Evolutionary conservation across 1,140 invertebrate genomes (phyloP), one percentile per base, ranked within the genome.

Genomic region (Nasonia giraulti): DNA sequence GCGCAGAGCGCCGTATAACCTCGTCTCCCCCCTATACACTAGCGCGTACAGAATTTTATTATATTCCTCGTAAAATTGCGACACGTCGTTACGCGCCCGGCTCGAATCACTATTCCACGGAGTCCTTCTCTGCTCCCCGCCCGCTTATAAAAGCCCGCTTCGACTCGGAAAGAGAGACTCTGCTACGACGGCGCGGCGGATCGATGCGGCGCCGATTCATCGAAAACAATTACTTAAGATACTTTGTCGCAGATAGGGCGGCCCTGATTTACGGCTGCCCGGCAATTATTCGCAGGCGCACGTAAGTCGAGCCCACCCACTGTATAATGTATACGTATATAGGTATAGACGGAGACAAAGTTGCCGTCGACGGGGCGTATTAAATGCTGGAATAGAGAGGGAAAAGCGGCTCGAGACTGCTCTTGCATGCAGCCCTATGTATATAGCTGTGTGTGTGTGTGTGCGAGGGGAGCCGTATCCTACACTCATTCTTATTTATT

Each of bases 191-290:
- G 17, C 44, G 44, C n/a, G 7, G 23, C 44, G 44, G 75, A 50
- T 47, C 40, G 75, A 77, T 47, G 75, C n/a, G 1, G 44, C 17
- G 75, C 55, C 77, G 47, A 80, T 80, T 80, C 77, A 84, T 84
- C 73, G 83, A 84, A 84, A 84, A 84, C 83, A 84, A 84, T 84
- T 84, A 84, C 83, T 84, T 84, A 80, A 80, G 83, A 84, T 80
- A 84, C 83, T 84, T 84, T 84, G 83, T 80, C 83, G 77, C 78
- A 83, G 82, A 79, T 84, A 79, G 82, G 75, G 62, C 47, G 76
- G 20, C 55, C 17, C 75, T 84, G 83, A 84, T 84, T 84, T 84
- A 84, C 83, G 83, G 77, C 55, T 76, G 68, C 76, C 55, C 77
- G 77, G 77, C 83, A 80, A 84, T 84, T 84, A 84, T 84, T 84